Base-by-base conservation (phyloP, 2,113 vertebrate species). In the Semicossyphus pulcher region DNA sequence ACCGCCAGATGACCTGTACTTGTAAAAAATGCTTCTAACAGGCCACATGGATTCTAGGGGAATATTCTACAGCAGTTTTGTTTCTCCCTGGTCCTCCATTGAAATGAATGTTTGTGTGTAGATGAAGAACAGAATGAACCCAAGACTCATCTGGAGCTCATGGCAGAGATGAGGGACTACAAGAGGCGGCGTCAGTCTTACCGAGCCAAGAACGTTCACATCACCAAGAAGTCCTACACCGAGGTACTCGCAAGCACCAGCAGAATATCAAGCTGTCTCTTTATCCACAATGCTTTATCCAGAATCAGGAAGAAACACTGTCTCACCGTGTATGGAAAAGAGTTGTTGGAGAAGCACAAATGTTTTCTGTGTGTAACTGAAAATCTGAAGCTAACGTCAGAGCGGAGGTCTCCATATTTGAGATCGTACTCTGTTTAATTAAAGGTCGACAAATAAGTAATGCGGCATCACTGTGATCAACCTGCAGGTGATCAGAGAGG, bases 141-240 rank as follows among this genome's bases (percentile, higher is more conserved):
- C 0, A 99, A 99, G 86, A 97, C 97, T 47, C 97, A 98, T 59
- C 94, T 99, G 78, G 98, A 99, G 95, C 95, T 98, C 60, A 92
- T 99, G 89, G 98, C 98, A 18, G 97, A 99, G 93, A 99, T 99
- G 95, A 94, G 98, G 79, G 98, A 99, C 87, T 99, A 99, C 88
- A 99, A 98, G 92, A 94, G 97, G 66, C 93, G 97, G 15, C 94
- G 97, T 0, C 98, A 99, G 88, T 99, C 97, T 0, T 99, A 99
- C 66, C 93, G 98, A 85, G 98, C 97, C 42, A 99, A 99, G 90
- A 99, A 99, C 20, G 98, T 99, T 51, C 97, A 99, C 77, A 98
- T 99, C 90, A 99, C 98, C 32, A 99, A 99, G 91, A 99, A 99
- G 63, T 97, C 97, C 2, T 99, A 99, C 85, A 99, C 97, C 0